Base-by-base conservation (phyloP, 64 coral and sea anemone species). In the Montipora sp. region DNA sequence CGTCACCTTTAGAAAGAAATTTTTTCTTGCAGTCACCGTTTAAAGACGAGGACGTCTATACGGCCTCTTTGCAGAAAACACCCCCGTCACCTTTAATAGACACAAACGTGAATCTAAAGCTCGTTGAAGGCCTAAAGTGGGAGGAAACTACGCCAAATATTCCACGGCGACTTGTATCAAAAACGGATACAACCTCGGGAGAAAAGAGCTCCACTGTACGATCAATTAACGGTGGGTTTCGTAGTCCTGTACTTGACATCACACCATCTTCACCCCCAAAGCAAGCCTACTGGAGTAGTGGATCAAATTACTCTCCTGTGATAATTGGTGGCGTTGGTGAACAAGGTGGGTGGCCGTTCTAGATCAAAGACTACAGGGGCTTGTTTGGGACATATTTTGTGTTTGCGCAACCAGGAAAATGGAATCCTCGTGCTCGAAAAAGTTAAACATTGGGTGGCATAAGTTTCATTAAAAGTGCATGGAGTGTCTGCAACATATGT, bases 121-220 rank as follows among this genome's bases (percentile, higher is more conserved):
- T 85, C 21, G 18, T 50, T 50, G 65, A 85, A 67, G 80, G 11
- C 45, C 16, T 71, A 44, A 61, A 67, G 3, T 85, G 82, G 82
- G 82, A 85, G 63, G 47, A 65, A 85, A 65, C 82, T 6, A 85
- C 82, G 16, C 82, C 82, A 49, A 71, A 5, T 7, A 47, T 85
- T n/a, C 82, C 82, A 67, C 43, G 73, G 19, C 66, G 82, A 85
- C 66, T 22, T 12, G 10, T 16, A 71, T 5, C 46, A 2, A 85
- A 46, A 7, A 49, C 47, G 5, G 82, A 4, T 69, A 19, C 9
- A 50, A 59, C 18, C 47, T 71, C 65, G n/a, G 82, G 3, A 45
- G 65, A 9, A 71, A 85, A 85, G 18, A 70, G 0, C 66, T 50
- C 65, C 5, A 18, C 19, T 50, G 55, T 16, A 61, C 19, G 3